phyloP scores from a whole-genome alignment of 2,113 vertebrate species.

The Xerus inauris region DNA sequence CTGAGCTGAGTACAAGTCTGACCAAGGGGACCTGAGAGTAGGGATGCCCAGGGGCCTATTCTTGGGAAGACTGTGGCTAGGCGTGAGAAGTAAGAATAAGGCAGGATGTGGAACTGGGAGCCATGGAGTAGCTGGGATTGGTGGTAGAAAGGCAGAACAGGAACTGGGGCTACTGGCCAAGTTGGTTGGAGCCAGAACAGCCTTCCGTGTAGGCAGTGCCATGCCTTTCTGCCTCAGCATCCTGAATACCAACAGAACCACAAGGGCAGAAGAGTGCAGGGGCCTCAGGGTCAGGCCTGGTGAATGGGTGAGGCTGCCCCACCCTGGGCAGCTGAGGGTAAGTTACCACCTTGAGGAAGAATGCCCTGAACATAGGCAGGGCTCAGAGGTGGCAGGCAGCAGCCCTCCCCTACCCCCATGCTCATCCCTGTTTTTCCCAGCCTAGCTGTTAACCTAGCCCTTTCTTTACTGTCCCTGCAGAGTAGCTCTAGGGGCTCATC shows the following conservation, averaged over 20 bases:
- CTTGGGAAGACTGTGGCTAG: not conserved
- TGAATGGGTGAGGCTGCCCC: not conserved
- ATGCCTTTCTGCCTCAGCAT: not conserved
- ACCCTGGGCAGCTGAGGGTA: not conserved
- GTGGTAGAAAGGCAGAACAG: not conserved
- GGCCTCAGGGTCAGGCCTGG: not conserved
- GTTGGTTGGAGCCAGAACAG: not conserved
- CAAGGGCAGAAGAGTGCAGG: not conserved
- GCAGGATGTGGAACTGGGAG: not conserved
- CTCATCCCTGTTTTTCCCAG: accelerated
- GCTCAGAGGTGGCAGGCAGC: accelerated
- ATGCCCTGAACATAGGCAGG: not conserved
- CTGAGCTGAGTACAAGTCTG: not conserved
- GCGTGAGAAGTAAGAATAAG: not conserved
- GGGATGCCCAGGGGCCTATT: not conserved
- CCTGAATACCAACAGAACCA: not conserved
- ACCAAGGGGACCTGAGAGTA: not conserved
- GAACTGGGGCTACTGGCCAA: not conserved
- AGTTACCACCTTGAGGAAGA: not conserved
- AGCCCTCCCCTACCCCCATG: not conserved
- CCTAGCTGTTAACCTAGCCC: accelerated
- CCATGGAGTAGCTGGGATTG: too few relatives aligned
- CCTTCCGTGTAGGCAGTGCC: not conserved
- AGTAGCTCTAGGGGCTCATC: not conserved
- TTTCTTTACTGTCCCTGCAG: not conserved